Conservation (phyloP, 2,797 vertebrate species). For the Halcyon chelicuti region DNA sequence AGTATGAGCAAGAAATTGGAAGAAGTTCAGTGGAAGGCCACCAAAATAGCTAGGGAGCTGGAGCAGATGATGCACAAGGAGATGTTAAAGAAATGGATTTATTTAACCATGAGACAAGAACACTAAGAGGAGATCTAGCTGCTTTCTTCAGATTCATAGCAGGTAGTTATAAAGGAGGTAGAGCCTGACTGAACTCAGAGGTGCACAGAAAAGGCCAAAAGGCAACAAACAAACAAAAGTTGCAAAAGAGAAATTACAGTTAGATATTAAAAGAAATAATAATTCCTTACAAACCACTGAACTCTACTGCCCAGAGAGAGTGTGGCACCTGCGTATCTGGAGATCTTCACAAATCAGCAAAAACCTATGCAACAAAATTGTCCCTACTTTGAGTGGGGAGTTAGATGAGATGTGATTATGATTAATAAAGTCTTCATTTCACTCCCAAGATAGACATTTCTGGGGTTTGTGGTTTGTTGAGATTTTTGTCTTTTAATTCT, state of each 20-base stretch:
- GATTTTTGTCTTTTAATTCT: not conserved
- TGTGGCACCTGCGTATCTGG: not conserved
- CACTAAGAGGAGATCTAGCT: not conserved
- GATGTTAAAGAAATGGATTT: not conserved
- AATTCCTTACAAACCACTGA: not conserved
- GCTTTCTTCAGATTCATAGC: not conserved
- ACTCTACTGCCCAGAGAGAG: rapidly evolving
- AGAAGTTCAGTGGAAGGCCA: not conserved
- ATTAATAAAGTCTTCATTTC: not conserved
- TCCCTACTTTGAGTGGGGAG: not conserved
- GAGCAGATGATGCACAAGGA: not conserved
- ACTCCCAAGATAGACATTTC: not conserved
- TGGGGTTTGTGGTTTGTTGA: not conserved
- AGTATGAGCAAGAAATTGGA: not conserved
- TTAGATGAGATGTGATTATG: not conserved
- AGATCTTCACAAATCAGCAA: not conserved
- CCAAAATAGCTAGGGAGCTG: not conserved
- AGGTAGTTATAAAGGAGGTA: not conserved
- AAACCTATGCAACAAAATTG: not conserved
- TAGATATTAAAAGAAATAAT: not conserved
- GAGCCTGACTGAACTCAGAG: not conserved
- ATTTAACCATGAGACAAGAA: not conserved
- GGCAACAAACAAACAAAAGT: not conserved
- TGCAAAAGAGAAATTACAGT: not conserved
- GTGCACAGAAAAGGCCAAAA: not conserved